These are phyloP conservation scores for Hydrochoerus hydrochaeris DNA, from an alignment of 2,113 vertebrate species.

Conservation along the genomic window DNA sequence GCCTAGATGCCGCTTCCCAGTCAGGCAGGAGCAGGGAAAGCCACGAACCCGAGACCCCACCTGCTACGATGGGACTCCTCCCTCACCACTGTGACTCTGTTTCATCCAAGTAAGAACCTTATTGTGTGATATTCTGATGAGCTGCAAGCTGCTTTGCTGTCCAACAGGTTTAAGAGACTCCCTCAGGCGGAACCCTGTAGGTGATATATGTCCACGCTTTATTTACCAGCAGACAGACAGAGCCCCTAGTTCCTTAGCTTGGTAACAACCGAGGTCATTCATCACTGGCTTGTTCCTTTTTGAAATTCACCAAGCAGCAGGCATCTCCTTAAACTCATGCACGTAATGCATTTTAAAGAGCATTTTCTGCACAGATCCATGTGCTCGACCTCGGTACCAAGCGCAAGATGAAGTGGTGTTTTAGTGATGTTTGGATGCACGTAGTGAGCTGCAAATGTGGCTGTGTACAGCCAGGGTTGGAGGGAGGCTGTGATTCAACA, in stretches of 20 bases:
- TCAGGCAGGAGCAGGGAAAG: not conserved
- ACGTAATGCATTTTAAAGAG: conserved; percentile 76
- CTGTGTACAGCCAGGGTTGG: accelerated
- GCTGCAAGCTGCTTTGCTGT: not conserved
- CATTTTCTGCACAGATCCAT: conserved; percentile 62
- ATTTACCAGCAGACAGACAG: conserved; percentile 50
- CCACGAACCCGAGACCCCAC: accelerated
- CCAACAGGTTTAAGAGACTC: not conserved
- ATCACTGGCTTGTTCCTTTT: conserved; percentile 63
- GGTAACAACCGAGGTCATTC: conserved; percentile 35
- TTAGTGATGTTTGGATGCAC: not conserved
- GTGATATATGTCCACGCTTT: not conserved
- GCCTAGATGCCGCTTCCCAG: not conserved
- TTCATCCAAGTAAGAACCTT: not conserved
- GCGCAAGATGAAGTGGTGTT: not conserved
- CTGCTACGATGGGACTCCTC: not conserved
- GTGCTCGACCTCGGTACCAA: conserved; percentile 25
- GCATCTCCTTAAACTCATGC: conserved; percentile 63
- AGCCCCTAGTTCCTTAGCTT: conserved; percentile 45
- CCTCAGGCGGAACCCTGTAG: not conserved
- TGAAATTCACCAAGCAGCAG: conserved; percentile 69
- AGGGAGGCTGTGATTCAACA: not conserved
- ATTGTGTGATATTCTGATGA: not conserved
- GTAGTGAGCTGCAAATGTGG: not conserved
- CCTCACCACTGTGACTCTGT: too few species aligned